Evolutionary conservation across 2,797 vertebrate genomes (phyloP), one percentile per base, ranked within the genome.

Genomic region (Anguilla megastoma): DNA sequence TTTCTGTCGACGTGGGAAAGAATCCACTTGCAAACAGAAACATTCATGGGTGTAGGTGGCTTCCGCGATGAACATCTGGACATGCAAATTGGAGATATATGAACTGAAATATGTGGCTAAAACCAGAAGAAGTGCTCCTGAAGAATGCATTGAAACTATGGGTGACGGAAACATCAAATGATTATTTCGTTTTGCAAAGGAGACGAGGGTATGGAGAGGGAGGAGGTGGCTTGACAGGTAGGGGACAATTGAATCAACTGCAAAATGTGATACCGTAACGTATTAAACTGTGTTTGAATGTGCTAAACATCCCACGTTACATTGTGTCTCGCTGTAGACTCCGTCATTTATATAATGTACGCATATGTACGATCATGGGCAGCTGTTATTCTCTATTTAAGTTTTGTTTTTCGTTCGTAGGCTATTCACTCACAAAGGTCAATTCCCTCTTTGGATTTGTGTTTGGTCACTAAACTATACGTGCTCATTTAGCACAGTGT

Each of bases 101-200:
- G 91, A 92, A 90, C 90, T 86, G 18, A 91, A 93, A 90, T 89
- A 99, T 99, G 98, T 99, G 98, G 98, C 96, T 99, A 91, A 98
- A 97, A 95, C 98, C 98, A 0, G 98, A 99, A 87, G 98, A 99
- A 92, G 97, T 98, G 90, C 95, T 99, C 93, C 95, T 99, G 92
- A 99, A 99, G 95, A 99, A 98, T 94, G 98, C 97, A 8, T 96
- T 98, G 74, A 98, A 98, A 95, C 93, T 99, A 88, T 99, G 98
- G 98, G 95, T 98, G 91, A 98, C 97, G 91, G 98, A 99, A 94
- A 97, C 96, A 91, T 96, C 97, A 94, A 98, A 99, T 90, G 96
- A 97, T 88, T 99, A 98, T 93, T 99, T 99, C 95, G 96, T 99
- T 33, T 94, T 99, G 95, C 98, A 99, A 89, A 92, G 98, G 93